These are phyloP conservation scores for Leucopsar rothschildi DNA, from an alignment of 2,113 vertebrate species.

Conservation along the genomic window DNA sequence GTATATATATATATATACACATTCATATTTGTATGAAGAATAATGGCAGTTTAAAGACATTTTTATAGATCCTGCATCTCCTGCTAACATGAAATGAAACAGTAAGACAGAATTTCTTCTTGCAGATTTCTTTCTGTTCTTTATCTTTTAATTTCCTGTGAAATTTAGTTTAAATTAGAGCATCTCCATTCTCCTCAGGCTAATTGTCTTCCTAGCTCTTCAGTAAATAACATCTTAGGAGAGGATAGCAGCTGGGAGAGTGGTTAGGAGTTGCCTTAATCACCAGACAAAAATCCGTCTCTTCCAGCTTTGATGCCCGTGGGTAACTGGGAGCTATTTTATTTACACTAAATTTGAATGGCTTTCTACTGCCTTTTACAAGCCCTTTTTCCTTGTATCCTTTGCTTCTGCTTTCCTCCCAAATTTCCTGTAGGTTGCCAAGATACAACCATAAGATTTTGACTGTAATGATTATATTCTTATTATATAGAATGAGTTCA, in stretches of 20 bases:
- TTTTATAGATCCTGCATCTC: neutral
- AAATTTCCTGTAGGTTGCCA: neutral
- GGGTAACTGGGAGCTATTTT: neutral
- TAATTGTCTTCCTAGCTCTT: neutral
- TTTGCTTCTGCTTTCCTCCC: neutral
- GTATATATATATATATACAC: too few relatives aligned
- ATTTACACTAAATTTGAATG: neutral
- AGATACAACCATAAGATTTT: neutral
- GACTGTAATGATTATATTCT: neutral
- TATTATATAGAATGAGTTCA: neutral
- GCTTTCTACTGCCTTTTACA: neutral
- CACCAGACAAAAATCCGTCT: neutral
- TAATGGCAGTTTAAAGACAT: neutral
- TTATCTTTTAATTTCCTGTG: neutral
- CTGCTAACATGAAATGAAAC: neutral
- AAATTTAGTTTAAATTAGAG: neutral
- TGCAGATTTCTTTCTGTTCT: neutral
- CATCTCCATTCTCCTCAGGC: neutral
- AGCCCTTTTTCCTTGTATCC: neutral
- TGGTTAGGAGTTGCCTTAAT: neutral
- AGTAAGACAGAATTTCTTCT: neutral
- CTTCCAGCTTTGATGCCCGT: neutral
- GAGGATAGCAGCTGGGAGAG: neutral
- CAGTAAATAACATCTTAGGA: constrained; percentile 4
- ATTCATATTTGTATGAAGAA: neutral